Evolutionary conservation across 2,888 invertebrate genomes (phyloP).

Genomic region (Drosophila subquinaria): DNA sequence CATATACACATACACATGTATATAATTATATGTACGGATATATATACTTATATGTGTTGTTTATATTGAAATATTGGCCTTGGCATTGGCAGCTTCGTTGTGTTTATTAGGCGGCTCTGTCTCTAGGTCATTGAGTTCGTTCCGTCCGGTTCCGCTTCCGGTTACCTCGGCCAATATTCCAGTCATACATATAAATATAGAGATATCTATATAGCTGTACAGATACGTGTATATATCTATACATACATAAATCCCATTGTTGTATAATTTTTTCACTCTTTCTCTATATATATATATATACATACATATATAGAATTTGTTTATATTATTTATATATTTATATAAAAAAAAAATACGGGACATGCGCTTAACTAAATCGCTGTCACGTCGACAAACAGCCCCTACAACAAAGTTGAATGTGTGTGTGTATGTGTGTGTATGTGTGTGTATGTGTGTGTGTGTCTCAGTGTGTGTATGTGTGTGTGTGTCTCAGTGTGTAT

Average conservation of each 20-base stretch:
- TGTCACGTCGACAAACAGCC: constrained; percentile 20
- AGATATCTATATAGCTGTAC: neutral
- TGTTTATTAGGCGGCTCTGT: constrained; percentile 11
- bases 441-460: too few species aligned
- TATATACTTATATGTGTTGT: neutral
- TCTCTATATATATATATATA: constrained; percentile 32
- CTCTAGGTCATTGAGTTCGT: constrained; percentile 9
- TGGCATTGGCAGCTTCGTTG: constrained; percentile 23
- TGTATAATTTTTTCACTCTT: constrained; percentile 54
- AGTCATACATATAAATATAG: neutral
- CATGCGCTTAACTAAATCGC: constrained; percentile 52
- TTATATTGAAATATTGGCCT: constrained; percentile 1
- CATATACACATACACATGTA: constrained; percentile 3
- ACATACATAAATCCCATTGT: constrained; percentile 17
- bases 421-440: constrained; percentile 6
- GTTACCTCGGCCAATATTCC: neutral
- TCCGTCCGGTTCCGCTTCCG: constrained; percentile 3
- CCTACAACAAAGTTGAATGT: constrained; percentile 36
- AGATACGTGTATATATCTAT: constrained; percentile 18
- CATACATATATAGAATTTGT: constrained; percentile 46
- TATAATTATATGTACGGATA: neutral
- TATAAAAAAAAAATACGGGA: constrained; percentile 46
- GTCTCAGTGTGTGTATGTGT: constrained; percentile 16
- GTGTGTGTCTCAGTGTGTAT: constrained; percentile 11
- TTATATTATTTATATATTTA: constrained; percentile 42